Evolutionary conservation across 2,797 vertebrate species (phyloP).

Genomic region (Aplochiton taeniatus): DNA sequence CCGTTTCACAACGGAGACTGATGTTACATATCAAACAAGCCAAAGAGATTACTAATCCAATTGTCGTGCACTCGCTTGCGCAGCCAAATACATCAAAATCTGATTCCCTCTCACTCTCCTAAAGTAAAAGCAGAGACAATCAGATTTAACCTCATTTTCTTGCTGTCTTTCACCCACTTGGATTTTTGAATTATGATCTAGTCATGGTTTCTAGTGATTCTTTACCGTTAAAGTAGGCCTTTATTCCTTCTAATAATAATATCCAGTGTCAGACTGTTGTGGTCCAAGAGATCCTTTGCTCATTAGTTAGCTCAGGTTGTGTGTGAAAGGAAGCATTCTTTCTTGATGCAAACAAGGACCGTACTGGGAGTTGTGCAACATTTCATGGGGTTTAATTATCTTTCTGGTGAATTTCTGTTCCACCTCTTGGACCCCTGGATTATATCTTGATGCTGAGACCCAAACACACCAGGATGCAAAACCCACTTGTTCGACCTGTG

Average conservation of each 20-base stretch:
- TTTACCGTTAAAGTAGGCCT: slow-evolving; percentile 57
- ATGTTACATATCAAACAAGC: slow-evolving; percentile 80
- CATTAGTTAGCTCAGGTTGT: too few relatives aligned
- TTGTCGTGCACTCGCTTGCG: slow-evolving; percentile 72
- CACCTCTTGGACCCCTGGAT: too few relatives aligned
- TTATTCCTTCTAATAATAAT: slow-evolving; percentile 52
- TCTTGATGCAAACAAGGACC: too few relatives aligned
- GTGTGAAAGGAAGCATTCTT: too few relatives aligned
- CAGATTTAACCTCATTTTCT: slow-evolving; percentile 62
- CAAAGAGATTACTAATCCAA: slow-evolving; percentile 76
- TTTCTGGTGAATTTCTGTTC: too few relatives aligned
- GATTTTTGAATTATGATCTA: slow-evolving; percentile 56
- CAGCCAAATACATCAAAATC: slow-evolving; percentile 80
- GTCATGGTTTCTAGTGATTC: slow-evolving; percentile 43
- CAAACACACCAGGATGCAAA: too few relatives aligned
- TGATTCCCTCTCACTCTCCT: slow-evolving; percentile 73
- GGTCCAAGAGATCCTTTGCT: too few relatives aligned
- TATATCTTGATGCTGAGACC: too few relatives aligned
- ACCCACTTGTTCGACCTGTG: too few relatives aligned
- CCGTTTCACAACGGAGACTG: slow-evolving; percentile 74
- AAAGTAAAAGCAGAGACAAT: slow-evolving; percentile 75
- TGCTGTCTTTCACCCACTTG: slow-evolving; percentile 25
- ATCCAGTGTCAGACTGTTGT: slow-evolving; percentile 18
- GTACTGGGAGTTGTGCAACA: too few relatives aligned
- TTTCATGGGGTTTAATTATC: too few relatives aligned